Evolutionary conservation across 2,797 vertebrate genomes (phyloP).

Genomic region (Phaenicophaeus curvirostris): DNA sequence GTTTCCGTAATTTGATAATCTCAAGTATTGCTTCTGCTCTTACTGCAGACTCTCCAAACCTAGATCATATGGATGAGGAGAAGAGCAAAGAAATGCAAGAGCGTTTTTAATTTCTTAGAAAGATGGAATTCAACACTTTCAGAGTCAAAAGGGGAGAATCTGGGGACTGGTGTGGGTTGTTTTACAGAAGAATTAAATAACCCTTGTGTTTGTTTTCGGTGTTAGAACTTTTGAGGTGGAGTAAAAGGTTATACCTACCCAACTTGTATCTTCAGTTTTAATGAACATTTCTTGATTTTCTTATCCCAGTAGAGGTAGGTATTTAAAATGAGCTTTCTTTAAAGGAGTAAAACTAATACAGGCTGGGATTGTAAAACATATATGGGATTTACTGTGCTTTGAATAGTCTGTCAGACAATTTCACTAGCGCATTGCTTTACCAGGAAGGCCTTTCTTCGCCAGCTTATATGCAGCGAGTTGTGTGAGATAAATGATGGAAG

Average conservation of each 20-base stretch:
- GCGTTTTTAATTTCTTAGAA: neutral
- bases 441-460: slow-evolving; percentile 4
- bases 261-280: neutral
- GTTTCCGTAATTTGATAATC: neutral
- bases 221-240: neutral
- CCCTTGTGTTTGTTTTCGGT: neutral
- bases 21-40: neutral
- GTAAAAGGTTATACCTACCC: neutral
- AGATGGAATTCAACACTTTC: neutral
- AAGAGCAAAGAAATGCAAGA: neutral
- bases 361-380: neutral
- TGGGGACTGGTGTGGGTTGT: neutral
- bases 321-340: slow-evolving; percentile 24
- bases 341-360: neutral
- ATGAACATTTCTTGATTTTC: neutral
- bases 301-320: neutral
- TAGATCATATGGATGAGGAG: neutral
- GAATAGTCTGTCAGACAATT: slow-evolving; percentile 3
- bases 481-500: slow-evolving; percentile 18
- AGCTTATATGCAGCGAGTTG: neutral
- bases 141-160: neutral
- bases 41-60: neutral
- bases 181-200: neutral
- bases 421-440: slow-evolving; percentile 3
- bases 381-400: slow-evolving; percentile 32